Conservation (phyloP, 2,888 invertebrate species). For the Halocaridina rubra region DNA sequence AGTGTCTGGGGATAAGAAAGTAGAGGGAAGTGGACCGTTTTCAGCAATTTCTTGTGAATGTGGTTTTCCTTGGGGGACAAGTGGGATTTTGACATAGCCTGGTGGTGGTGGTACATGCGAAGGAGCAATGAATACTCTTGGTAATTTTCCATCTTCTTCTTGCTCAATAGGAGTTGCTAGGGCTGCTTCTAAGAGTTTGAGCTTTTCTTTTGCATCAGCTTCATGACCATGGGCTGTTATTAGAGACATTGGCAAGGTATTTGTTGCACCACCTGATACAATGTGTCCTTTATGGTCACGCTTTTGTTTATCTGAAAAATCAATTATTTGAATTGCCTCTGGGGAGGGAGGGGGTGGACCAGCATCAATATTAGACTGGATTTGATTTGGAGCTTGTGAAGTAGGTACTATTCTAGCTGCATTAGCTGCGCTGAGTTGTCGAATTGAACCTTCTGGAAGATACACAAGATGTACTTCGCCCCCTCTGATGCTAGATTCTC, state of each 20-base stretch:
- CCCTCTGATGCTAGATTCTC: not conserved
- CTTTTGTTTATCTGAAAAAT: slow-evolving; percentile 56
- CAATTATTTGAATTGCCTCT: slow-evolving; percentile 27
- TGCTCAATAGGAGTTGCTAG: slow-evolving; percentile 30
- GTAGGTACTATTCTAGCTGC: slow-evolving; percentile 29
- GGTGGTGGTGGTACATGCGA: slow-evolving; percentile 61
- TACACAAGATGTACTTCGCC: slow-evolving; percentile 57
- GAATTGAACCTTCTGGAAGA: slow-evolving; percentile 52
- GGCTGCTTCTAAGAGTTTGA: slow-evolving; percentile 58
- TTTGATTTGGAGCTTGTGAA: not conserved
- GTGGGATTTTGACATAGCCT: slow-evolving; percentile 63
- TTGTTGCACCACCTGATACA: slow-evolving; percentile 26
- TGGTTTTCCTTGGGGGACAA: slow-evolving; percentile 48
- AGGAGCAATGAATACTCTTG: slow-evolving; percentile 62
- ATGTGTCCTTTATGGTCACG: slow-evolving; percentile 41
- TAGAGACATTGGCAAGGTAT: slow-evolving; percentile 44
- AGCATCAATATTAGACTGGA: not conserved
- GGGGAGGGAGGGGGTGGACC: not conserved
- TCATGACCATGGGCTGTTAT: slow-evolving; percentile 54
- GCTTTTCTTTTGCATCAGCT: slow-evolving; percentile 48
- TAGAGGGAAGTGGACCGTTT: slow-evolving; percentile 37
- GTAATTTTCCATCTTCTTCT: slow-evolving; percentile 41
- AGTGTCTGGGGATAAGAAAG: slow-evolving; percentile 57
- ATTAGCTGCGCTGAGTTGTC: slow-evolving; percentile 24
- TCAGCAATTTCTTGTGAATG: not conserved